A percentile compares a stretch with the other conserved stretches of the same genome.
phyloP scores from a whole-genome alignment of 1,140 invertebrate species.

The Mesaphorura yosii region DNA sequence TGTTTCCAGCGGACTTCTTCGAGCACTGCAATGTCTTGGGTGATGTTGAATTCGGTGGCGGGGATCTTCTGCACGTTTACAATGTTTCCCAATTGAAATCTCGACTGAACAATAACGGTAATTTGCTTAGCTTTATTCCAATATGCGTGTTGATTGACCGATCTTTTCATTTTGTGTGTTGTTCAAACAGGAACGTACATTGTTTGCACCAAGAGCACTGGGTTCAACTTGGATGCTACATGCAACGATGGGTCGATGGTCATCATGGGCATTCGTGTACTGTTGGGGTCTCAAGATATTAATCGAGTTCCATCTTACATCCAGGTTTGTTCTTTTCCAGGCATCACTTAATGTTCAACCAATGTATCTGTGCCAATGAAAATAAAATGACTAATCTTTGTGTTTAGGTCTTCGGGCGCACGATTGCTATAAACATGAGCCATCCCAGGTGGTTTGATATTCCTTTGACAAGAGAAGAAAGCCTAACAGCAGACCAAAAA shows the following conservation, averaged over 20 bases:
- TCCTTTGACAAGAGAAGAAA: conserved; percentile 86
- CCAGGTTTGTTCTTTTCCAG: conserved; percentile 47
- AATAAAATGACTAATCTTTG: background rate
- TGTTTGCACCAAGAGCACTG: conserved; percentile 71
- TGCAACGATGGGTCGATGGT: conserved; percentile 80
- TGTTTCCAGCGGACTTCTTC: conserved; percentile 92
- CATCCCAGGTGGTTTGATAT: conserved; percentile 89
- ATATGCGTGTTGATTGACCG: background rate
- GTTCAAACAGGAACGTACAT: conserved; percentile 67
- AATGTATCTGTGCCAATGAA: background rate
- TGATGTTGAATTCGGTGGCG: conserved; percentile 90
- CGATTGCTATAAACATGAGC: conserved; percentile 58
- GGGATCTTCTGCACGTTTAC: conserved; percentile 89
- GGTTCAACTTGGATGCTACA: conserved; percentile 76
- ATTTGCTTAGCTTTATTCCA: conserved; percentile 14
- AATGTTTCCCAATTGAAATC: conserved; percentile 90
- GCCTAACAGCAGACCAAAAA: conserved; percentile 83
- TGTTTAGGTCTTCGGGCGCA: conserved; percentile 64
- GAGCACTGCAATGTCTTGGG: conserved; percentile 82
- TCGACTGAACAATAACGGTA: conserved; percentile 66
- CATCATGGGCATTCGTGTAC: conserved; percentile 69
- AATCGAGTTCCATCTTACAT: conserved; percentile 70
- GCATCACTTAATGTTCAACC: too few relatives aligned
- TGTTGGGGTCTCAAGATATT: conserved; percentile 70
- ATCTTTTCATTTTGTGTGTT: background rate